phyloP scores from a whole-genome alignment of 2,113 vertebrate genomes.

The Macrotus californicus region DNA sequence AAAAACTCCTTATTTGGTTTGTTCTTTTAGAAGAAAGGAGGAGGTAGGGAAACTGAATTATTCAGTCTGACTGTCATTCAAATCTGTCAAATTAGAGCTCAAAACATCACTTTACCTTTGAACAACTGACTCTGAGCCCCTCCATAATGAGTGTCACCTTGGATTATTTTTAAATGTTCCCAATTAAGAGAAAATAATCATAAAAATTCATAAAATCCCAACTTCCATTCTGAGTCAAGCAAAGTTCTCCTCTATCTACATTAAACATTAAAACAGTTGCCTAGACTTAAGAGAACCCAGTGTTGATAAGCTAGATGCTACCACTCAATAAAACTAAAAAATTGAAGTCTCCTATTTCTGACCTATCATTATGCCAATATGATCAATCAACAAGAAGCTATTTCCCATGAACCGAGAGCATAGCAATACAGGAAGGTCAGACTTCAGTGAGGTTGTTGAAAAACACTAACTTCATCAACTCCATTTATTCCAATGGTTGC shows the following conservation, averaged over 20 bases:
- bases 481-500: background rate
- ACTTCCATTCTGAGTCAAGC: background rate
- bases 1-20: conserved; percentile 47
- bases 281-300: background rate
- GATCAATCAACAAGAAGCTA: background rate
- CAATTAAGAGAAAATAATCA: conserved; percentile 31
- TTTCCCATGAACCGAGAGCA: background rate
- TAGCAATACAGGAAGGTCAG: background rate
- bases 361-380: background rate
- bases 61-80: conserved; percentile 29
- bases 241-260: background rate
- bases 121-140: conserved; percentile 14
- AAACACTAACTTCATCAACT: background rate
- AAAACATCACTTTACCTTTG: conserved; percentile 17
- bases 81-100: conserved; percentile 27
- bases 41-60: conserved; percentile 18
- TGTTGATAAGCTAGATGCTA: background rate
- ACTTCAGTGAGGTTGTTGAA: background rate
- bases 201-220: background rate
- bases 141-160: background rate
- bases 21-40: conserved; percentile 33
- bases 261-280: background rate
- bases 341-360: background rate
- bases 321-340: background rate
- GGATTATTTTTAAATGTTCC: conserved; percentile 29